phyloP scores from a whole-genome alignment of 53 echinoderm and acorn worm species.

The Echinometra lucunter region DNA sequence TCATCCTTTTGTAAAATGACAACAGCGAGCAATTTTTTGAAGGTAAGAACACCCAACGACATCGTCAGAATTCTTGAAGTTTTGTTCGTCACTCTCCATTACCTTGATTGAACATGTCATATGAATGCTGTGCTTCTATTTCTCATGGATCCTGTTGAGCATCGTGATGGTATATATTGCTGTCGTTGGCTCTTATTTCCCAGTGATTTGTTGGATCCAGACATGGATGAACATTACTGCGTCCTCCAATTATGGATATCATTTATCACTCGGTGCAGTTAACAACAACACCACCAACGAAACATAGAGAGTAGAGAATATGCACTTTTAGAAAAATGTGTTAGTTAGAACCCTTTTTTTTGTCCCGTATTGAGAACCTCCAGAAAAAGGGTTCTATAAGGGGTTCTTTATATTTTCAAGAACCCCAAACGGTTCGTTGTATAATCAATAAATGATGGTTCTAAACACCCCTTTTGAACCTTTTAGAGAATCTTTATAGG shows the following conservation, averaged over 20 bases:
- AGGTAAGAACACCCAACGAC: no score
- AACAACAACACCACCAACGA: background rate
- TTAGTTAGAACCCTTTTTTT: no score
- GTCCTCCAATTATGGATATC: background rate
- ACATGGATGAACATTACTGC: background rate
- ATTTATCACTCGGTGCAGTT: background rate
- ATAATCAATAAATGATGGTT: no score
- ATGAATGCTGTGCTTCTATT: background rate
- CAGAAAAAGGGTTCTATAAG: no score
- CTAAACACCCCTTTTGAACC: no score
- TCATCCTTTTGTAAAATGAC: slow-evolving; percentile 18
- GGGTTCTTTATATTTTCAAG: no score
- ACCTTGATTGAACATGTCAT: slow-evolving; percentile 1
- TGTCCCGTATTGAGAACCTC: no score
- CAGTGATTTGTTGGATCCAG: background rate
- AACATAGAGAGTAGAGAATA: background rate
- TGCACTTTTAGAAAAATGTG: no score
- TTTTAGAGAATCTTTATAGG: no score
- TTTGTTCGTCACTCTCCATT: background rate
- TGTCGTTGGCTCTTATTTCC: background rate
- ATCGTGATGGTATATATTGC: background rate
- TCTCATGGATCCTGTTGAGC: background rate
- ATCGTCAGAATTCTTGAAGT: background rate
- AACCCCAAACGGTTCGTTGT: no score
- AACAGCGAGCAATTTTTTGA: background rate